A percentile compares a stretch with the other conserved stretches of the same genome.
phyloP scores from a whole-genome alignment of 2,113 vertebrate genomes.

The Charina bottae region DNA sequence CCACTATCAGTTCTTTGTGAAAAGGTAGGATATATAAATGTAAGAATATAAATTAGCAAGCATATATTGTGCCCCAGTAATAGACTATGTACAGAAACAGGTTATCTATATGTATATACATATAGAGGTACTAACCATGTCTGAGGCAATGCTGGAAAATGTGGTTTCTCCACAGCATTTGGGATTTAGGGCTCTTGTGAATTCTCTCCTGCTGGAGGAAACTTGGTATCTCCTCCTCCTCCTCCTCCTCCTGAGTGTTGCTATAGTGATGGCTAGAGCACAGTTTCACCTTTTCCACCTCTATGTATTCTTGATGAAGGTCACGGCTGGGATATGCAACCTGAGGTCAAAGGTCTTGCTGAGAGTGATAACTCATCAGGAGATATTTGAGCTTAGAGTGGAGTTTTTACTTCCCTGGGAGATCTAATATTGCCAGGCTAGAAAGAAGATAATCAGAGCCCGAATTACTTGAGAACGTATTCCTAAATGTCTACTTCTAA shows the following conservation, averaged over 20 bases:
- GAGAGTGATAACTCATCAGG: constrained; percentile 44
- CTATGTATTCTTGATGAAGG: constrained; percentile 46
- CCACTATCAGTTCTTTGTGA: background rate
- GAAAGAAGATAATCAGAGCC: constrained; percentile 10
- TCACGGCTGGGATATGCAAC: constrained; percentile 39
- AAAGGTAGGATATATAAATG: background rate
- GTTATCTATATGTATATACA: background rate
- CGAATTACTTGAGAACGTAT: background rate
- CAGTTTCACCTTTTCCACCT: constrained; percentile 33
- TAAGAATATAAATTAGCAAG: background rate
- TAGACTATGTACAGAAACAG: background rate
- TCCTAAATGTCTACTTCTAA: background rate
- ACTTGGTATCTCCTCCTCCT: background rate
- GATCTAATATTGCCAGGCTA: background rate
- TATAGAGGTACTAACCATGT: no score
- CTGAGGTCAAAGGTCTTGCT: constrained; percentile 36
- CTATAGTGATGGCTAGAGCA: constrained; percentile 26
- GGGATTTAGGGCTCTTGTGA: background rate
- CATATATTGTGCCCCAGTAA: background rate
- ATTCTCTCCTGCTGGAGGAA: constrained; percentile 7
- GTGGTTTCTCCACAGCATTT: background rate
- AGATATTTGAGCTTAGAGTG: constrained; percentile 21
- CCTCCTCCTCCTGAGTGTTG: constrained; percentile 16
- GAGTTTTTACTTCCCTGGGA: constrained; percentile 21
- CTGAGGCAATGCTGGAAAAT: background rate